Evolutionary conservation across 2,113 vertebrate genomes (phyloP).

Genomic region (Dasypus novemcinctus): DNA sequence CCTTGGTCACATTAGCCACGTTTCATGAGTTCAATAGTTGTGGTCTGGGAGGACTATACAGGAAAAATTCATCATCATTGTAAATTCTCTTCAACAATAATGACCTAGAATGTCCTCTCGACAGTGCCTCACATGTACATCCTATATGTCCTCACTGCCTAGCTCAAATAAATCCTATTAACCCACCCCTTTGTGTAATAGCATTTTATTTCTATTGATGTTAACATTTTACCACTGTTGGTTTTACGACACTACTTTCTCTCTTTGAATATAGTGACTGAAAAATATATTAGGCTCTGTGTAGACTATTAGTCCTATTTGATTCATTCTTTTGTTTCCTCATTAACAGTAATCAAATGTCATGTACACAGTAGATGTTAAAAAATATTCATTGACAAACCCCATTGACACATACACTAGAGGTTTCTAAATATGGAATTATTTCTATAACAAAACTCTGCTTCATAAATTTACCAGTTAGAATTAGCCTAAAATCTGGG

Average conservation of each 20-base stretch:
- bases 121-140: not conserved
- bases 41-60: not conserved
- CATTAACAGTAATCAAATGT: not conserved
- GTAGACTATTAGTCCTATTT: not conserved
- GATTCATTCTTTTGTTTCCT: slow-evolving; percentile 1
- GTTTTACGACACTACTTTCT: not conserved
- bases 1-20: not conserved
- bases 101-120: not conserved
- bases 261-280: not conserved
- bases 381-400: slow-evolving; percentile 15
- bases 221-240: not conserved
- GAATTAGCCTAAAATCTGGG: slow-evolving; percentile 41
- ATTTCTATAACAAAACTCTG: not conserved
- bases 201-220: not conserved
- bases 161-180: not conserved
- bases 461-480: not conserved
- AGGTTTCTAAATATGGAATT: slow-evolving; percentile 30
- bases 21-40: not conserved
- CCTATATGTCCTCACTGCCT: not conserved
- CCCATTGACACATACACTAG: slow-evolving; percentile 3
- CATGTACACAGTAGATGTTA: not conserved
- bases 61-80: not conserved
- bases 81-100: not conserved
- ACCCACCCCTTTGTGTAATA: not conserved
- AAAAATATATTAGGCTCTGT: not conserved